phyloP scores from a whole-genome alignment of 2,888 invertebrate genomes.

The Leptinotarsa peninsularis region DNA sequence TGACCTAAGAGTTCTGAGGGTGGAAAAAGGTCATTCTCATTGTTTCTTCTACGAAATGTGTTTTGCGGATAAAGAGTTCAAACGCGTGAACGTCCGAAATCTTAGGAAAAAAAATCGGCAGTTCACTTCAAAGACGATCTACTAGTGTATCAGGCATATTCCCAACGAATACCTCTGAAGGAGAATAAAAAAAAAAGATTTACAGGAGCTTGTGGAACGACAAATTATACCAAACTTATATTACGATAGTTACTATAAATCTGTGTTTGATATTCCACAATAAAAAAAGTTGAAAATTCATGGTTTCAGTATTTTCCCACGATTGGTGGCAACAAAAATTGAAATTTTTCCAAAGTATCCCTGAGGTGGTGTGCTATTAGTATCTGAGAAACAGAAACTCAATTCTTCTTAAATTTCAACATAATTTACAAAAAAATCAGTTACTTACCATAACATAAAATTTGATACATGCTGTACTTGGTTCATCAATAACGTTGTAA shows the following conservation, averaged over 20 bases:
- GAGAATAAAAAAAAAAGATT: conserved; percentile 1
- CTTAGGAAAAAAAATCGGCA: neutral
- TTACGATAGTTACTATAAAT: neutral
- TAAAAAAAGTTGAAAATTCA: too few relatives aligned
- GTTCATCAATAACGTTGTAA: conserved; percentile 13
- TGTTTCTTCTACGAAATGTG: conserved; percentile 13
- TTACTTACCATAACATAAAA: conserved; percentile 6
- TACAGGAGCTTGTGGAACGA: conserved; percentile 11
- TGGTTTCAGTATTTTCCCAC: too few relatives aligned
- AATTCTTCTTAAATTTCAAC: neutral
- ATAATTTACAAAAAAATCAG: neutral
- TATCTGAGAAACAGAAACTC: too few relatives aligned
- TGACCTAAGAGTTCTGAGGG: conserved; percentile 6
- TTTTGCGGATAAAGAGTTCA: conserved; percentile 14
- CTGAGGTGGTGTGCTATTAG: too few relatives aligned
- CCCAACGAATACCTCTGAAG: neutral
- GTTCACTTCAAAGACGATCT: conserved; percentile 9
- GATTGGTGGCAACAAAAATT: neutral
- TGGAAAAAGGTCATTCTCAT: conserved; percentile 6
- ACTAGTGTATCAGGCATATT: conserved; percentile 14
- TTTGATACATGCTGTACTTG: neutral
- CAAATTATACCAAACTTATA: neutral
- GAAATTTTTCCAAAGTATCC: too few relatives aligned
- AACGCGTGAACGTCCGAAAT: conserved; percentile 9
- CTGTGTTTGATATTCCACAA: neutral